These are phyloP conservation scores for Gorsachius goisagi DNA, from an alignment of 2,113 vertebrate genomes.

Conservation along the genomic window DNA sequence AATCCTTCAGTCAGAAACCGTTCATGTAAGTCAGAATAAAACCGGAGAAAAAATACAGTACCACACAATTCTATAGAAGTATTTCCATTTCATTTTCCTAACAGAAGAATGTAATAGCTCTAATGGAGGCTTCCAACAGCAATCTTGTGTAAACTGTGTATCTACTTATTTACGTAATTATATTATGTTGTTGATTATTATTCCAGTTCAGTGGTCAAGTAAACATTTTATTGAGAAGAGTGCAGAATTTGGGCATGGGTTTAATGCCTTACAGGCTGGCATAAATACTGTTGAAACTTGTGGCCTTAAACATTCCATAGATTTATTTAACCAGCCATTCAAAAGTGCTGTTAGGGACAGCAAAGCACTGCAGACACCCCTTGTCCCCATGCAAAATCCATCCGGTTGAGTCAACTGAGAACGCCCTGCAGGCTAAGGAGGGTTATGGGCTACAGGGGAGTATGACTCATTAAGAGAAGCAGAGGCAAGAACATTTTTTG, in stretches of 20 bases:
- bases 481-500: background rate
- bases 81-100: constrained; percentile 34
- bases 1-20: constrained; percentile 37
- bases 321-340: background rate
- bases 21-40: constrained; percentile 43
- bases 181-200: background rate
- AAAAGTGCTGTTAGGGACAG: background rate
- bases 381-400: background rate
- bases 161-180: background rate
- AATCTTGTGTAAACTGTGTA: background rate
- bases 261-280: background rate
- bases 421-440: background rate
- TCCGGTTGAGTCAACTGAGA: background rate
- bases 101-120: background rate
- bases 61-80: background rate
- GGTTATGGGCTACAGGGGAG: accelerated
- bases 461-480: background rate
- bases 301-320: background rate
- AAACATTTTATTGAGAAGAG: background rate
- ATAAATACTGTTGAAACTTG: background rate
- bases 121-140: background rate
- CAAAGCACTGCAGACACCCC: background rate
- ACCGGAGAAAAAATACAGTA: constrained; percentile 1
- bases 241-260: background rate
- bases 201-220: background rate